Conservation (phyloP, 1,140 invertebrate species). For the Lepidotrigona ventralis region DNA sequence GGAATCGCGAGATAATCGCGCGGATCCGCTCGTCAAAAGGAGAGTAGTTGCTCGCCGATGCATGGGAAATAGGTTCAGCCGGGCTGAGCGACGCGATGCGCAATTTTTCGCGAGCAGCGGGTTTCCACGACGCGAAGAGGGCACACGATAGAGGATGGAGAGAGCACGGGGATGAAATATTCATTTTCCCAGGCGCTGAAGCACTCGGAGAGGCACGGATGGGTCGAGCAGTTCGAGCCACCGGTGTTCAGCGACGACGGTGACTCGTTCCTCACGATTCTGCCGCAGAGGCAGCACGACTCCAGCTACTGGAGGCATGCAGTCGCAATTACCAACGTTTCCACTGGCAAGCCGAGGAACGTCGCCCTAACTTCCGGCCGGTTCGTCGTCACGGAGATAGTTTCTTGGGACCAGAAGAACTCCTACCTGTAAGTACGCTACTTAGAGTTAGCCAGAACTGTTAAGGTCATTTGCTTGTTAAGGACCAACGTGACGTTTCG, state of each 20-base stretch:
- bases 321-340: slow-evolving; percentile 80
- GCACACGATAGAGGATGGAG: too few species aligned
- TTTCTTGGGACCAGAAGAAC: slow-evolving; percentile 87
- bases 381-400: slow-evolving; percentile 89
- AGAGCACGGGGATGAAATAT: slow-evolving; percentile 13
- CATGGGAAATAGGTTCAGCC: not conserved
- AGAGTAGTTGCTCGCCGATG: not conserved
- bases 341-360: slow-evolving; percentile 63
- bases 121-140: not conserved
- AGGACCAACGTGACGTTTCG: too few species aligned
- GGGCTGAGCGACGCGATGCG: not conserved
- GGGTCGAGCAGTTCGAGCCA: slow-evolving; percentile 85
- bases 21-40: not conserved
- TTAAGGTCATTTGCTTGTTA: too few species aligned
- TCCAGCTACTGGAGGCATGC: slow-evolving; percentile 85
- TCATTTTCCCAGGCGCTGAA: slow-evolving; percentile 63
- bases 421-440: slow-evolving; percentile 83
- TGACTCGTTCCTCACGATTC: slow-evolving; percentile 81
- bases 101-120: slow-evolving; percentile 19
- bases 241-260: slow-evolving; percentile 82
- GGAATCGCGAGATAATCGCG: not conserved
- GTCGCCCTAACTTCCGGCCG: slow-evolving; percentile 86
- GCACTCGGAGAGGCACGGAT: slow-evolving; percentile 82
- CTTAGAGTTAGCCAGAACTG: too few species aligned
- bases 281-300: slow-evolving; percentile 83